phyloP scores from a whole-genome alignment of 1,140 invertebrate species.

The Liolophura sinensis region DNA sequence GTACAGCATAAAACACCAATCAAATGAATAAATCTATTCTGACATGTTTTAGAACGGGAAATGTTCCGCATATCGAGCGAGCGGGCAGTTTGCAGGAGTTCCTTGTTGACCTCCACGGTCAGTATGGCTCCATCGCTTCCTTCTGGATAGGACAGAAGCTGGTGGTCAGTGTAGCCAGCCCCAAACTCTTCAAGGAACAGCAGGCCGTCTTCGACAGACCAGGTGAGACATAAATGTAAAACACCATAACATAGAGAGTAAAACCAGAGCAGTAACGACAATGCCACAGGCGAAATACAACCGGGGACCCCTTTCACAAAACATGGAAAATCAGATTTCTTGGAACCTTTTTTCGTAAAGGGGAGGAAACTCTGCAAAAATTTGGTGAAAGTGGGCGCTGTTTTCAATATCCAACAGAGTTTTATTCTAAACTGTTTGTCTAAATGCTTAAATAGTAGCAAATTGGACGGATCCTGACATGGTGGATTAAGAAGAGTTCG shows the following conservation, averaged over 20 bases:
- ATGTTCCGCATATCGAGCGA: slow-evolving; percentile 47
- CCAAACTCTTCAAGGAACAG: slow-evolving; percentile 50
- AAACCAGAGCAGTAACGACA: no score
- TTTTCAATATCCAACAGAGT: no score
- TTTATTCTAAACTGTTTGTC: no score
- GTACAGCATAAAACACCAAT: not conserved
- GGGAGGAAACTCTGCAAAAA: no score
- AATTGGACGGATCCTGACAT: no score
- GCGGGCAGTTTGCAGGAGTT: slow-evolving; percentile 57
- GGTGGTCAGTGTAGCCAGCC: slow-evolving; percentile 52
- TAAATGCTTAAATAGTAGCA: no score
- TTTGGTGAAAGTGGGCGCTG: no score
- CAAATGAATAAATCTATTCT: not conserved
- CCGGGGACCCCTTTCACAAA: no score
- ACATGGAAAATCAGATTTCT: no score
- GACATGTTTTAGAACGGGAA: slow-evolving; percentile 48
- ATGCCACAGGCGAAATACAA: not conserved
- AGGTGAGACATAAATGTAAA: slow-evolving; percentile 25
- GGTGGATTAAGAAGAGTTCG: no score
- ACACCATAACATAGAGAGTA: no score
- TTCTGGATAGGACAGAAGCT: slow-evolving; percentile 52
- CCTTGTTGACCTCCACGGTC: slow-evolving; percentile 45
- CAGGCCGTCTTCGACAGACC: slow-evolving; percentile 53
- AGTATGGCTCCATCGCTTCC: slow-evolving; percentile 50
- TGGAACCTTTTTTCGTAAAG: no score